phyloP scores from a whole-genome alignment of 2,888 invertebrate genomes.

The Macrophya annulata region DNA sequence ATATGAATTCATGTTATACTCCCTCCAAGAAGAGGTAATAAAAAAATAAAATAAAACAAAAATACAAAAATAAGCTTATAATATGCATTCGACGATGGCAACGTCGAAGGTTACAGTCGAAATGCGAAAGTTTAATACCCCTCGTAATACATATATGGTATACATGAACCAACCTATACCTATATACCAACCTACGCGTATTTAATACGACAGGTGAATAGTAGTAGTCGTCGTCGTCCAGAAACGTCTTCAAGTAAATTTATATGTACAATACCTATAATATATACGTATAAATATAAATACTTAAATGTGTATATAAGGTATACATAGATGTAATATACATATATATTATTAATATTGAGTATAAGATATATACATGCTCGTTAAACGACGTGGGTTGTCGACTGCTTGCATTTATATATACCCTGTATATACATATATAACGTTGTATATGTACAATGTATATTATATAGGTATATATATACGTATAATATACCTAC shows the following conservation, averaged over 20 bases:
- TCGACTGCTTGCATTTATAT: neutral
- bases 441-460: no score
- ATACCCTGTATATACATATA: neutral
- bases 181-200: neutral
- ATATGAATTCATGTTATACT: neutral
- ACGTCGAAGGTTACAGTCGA: neutral
- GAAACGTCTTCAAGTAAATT: neutral
- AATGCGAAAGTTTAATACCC: slow-evolving; percentile 19
- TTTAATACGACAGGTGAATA: slow-evolving; percentile 10
- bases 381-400: neutral
- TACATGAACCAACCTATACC: neutral
- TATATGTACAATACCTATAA: no score
- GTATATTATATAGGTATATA: no score
- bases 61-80: neutral
- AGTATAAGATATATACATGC: slow-evolving; percentile 20
- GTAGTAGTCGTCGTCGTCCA: neutral
- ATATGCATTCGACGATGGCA: neutral
- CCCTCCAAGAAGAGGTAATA: neutral
- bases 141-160: neutral
- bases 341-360: neutral
- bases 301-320: neutral
- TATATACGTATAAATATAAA: neutral
- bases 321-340: neutral
- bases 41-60: no score
- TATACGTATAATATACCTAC: slow-evolving; percentile 6